Conservation (phyloP, 2,113 vertebrate genomes). For the Amphiprion percula region DNA sequence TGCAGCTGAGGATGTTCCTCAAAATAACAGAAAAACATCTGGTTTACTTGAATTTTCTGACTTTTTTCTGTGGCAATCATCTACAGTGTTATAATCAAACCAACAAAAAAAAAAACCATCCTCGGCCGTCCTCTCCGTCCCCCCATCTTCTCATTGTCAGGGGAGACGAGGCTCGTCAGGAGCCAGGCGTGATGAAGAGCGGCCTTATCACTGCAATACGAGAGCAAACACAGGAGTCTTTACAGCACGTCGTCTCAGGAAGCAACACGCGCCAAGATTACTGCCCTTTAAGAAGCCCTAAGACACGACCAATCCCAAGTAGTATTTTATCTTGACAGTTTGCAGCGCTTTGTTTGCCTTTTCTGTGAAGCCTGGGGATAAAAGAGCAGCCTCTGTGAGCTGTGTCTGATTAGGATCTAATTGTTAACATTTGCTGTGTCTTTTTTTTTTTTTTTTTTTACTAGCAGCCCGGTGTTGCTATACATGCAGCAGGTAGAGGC, state of each 20-base stretch:
- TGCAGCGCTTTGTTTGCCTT: slow-evolving; percentile 89
- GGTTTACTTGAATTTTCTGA: slow-evolving; percentile 4
- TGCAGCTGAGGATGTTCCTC: slow-evolving; percentile 10
- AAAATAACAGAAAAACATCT: slow-evolving; percentile 20
- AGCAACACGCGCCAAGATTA: slow-evolving; percentile 62
- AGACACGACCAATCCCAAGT: slow-evolving; percentile 80
- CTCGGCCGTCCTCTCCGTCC: slow-evolving; percentile 16
- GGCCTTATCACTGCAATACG: slow-evolving; percentile 75
- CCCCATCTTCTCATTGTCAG: slow-evolving; percentile 39
- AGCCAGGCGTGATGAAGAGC: slow-evolving; percentile 59
- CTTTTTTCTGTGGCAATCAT: slow-evolving; percentile 13
- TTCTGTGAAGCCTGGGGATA: slow-evolving; percentile 92
- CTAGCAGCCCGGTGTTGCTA: slow-evolving; percentile 73
- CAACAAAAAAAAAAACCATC: background rate
- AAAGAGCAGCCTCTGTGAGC: slow-evolving; percentile 90
- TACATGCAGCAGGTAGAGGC: slow-evolving; percentile 77
- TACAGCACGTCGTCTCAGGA: slow-evolving; percentile 60
- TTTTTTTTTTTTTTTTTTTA: slow-evolving; percentile 46
- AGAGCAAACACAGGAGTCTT: slow-evolving; percentile 82
- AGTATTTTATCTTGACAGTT: slow-evolving; percentile 85
- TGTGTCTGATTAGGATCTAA: slow-evolving; percentile 94
- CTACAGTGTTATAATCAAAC: slow-evolving; percentile 7
- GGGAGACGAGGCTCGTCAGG: slow-evolving; percentile 51
- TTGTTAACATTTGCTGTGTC: slow-evolving; percentile 88
- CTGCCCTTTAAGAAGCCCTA: slow-evolving; percentile 76